Evolutionary conservation across 2,888 invertebrate genomes (phyloP).

Genomic region (Pemphredon lugubris): DNA sequence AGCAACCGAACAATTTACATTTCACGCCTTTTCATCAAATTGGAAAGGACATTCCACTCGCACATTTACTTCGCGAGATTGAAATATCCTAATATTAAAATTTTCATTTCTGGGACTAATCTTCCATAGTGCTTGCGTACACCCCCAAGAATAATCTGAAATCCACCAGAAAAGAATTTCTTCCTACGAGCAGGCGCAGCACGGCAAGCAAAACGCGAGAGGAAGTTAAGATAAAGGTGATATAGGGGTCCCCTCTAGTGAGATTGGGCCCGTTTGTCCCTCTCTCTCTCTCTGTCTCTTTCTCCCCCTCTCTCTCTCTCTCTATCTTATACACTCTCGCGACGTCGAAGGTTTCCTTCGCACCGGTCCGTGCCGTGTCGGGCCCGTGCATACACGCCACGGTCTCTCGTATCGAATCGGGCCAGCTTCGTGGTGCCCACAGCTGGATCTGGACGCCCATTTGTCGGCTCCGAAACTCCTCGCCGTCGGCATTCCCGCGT

Average conservation of each 20-base stretch:
- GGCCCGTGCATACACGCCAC: slow-evolving; percentile 62
- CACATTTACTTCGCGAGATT: too few relatives aligned
- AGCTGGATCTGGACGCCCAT: slow-evolving; percentile 58
- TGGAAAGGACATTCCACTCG: too few relatives aligned
- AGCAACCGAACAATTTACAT: too few relatives aligned
- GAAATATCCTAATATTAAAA: too few relatives aligned
- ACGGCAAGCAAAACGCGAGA: slow-evolving; percentile 1
- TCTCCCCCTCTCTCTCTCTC: slow-evolving; percentile 1
- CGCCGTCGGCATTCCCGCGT: slow-evolving; percentile 38
- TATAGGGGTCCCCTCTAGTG: slow-evolving; percentile 62
- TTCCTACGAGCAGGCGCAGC: not conserved
- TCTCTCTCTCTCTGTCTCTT: slow-evolving; percentile 57
- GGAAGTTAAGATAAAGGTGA: slow-evolving; percentile 53
- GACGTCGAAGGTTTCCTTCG: slow-evolving; percentile 59
- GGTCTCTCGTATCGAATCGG: slow-evolving; percentile 64
- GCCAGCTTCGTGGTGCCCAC: slow-evolving; percentile 57
- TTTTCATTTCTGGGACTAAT: too few relatives aligned
- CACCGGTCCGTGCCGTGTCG: slow-evolving; percentile 59
- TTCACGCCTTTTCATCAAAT: too few relatives aligned
- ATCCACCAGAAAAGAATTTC: slow-evolving; percentile 11
- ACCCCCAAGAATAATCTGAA: not conserved
- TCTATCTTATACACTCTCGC: slow-evolving; percentile 57
- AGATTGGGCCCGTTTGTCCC: slow-evolving; percentile 64
- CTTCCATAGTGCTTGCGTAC: not conserved
- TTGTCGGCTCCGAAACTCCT: slow-evolving; percentile 37